phyloP scores from a whole-genome alignment of 2,888 invertebrate genomes.

The Agrotis puta region DNA sequence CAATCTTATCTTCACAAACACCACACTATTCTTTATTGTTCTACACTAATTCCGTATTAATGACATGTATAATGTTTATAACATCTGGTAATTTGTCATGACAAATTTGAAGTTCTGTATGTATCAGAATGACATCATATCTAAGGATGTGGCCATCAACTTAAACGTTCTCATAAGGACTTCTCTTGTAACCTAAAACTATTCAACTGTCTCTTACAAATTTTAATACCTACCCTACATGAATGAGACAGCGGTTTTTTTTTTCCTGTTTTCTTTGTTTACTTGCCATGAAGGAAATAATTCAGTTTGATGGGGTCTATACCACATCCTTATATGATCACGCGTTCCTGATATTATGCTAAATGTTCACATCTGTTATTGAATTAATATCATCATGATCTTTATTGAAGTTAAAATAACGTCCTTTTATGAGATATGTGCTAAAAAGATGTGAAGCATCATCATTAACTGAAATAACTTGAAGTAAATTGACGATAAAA shows the following conservation, averaged over 20 bases:
- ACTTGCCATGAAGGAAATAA: too few species aligned
- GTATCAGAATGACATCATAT: too few species aligned
- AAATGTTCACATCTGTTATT: neutral
- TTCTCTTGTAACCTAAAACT: too few species aligned
- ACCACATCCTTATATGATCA: too few species aligned
- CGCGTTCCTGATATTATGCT: too few species aligned
- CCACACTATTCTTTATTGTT: neutral
- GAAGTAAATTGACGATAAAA: neutral
- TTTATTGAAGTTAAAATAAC: neutral
- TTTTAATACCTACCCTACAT: too few species aligned
- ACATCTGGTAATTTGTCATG: neutral
- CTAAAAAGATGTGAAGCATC: neutral
- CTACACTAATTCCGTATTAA: slow-evolving; percentile 25
- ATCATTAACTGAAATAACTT: neutral
- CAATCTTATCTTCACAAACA: slow-evolving; percentile 19
- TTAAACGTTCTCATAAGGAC: too few species aligned
- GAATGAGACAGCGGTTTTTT: too few species aligned
- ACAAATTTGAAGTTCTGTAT: neutral
- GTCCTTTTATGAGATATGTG: neutral
- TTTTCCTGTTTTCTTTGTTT: too few species aligned
- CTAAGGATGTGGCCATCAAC: too few species aligned
- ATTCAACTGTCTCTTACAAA: too few species aligned
- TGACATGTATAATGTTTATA: slow-evolving; percentile 1
- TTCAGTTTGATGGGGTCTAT: too few species aligned
- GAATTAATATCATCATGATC: neutral